Percentiles rank a stretch among this genome's conserved stretches.
phyloP scores from a whole-genome alignment of 2,797 vertebrate genomes.

The Sebastes steindachneri region DNA sequence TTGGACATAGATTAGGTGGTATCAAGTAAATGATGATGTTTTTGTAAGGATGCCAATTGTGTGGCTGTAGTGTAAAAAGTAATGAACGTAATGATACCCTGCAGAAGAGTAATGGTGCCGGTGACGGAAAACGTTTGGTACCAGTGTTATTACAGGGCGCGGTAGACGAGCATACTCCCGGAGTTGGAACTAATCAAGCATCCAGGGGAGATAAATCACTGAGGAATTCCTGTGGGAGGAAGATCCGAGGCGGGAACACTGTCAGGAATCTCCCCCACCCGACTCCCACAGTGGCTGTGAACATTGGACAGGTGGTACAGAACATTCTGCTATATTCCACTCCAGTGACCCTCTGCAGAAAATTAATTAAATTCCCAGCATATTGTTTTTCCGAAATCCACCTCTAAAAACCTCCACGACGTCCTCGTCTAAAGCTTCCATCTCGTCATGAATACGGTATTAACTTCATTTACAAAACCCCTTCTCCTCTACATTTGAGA shows the following conservation, averaged over 20 bases:
- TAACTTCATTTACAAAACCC: not conserved
- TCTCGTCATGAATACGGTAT: not conserved
- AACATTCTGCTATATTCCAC: not conserved
- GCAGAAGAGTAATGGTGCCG: not conserved
- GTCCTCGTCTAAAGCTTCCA: not conserved
- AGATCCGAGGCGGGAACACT: not conserved
- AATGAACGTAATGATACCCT: not conserved
- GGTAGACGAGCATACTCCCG: not conserved
- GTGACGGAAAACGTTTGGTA: not conserved
- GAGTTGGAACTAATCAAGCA: slow-evolving; percentile 27
- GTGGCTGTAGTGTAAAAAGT: not conserved
- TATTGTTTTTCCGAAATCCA: not conserved
- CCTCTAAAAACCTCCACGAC: not conserved
- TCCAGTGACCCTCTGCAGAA: not conserved
- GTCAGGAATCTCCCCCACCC: not conserved
- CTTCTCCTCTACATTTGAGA: not conserved
- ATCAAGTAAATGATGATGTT: not conserved
- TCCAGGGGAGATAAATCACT: slow-evolving; percentile 25
- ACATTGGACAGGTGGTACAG: slow-evolving; percentile 33
- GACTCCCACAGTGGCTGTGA: slow-evolving; percentile 45
- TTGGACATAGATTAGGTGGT: not conserved
- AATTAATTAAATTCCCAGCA: not conserved
- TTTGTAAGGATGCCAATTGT: not conserved
- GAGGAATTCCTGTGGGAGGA: slow-evolving; percentile 66
- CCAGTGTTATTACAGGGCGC: not conserved